These are phyloP conservation scores for Papilio polyxenes DNA, from an alignment of 1,140 invertebrate genomes.

Conservation along the genomic window DNA sequence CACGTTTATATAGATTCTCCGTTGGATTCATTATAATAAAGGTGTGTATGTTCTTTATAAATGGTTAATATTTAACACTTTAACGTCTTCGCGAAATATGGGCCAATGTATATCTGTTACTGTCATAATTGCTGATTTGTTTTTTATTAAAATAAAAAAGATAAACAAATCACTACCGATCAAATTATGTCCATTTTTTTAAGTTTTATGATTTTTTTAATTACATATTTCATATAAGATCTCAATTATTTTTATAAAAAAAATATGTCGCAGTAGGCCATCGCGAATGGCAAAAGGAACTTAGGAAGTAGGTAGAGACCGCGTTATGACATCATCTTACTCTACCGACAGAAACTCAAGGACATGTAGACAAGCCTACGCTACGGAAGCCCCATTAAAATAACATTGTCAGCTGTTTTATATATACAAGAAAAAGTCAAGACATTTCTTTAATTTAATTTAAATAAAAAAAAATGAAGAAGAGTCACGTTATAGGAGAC, in stretches of 20 bases:
- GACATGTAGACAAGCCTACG: constrained; percentile 16
- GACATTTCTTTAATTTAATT: neutral
- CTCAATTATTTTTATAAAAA: neutral
- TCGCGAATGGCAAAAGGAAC: constrained; percentile 32
- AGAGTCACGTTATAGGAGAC: neutral
- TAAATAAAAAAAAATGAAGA: neutral
- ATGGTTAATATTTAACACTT: neutral
- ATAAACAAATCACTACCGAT: neutral
- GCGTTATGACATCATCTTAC: constrained; percentile 54
- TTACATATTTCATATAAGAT: neutral
- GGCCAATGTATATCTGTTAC: neutral
- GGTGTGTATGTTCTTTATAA: constrained; percentile 46
- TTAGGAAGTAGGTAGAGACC: neutral
- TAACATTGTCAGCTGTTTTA: constrained; percentile 2
- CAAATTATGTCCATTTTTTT: neutral
- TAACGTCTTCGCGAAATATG: neutral
- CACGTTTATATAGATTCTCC: constrained; percentile 55
- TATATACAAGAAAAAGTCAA: neutral
- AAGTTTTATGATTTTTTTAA: neutral
- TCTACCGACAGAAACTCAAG: constrained; percentile 38
- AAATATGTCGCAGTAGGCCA: neutral
- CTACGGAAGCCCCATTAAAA: neutral
- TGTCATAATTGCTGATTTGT: neutral
- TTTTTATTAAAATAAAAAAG: neutral
- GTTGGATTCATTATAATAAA: constrained; percentile 48